phyloP scores from a whole-genome alignment of 2,113 vertebrate genomes.

The Gila orcuttii region DNA sequence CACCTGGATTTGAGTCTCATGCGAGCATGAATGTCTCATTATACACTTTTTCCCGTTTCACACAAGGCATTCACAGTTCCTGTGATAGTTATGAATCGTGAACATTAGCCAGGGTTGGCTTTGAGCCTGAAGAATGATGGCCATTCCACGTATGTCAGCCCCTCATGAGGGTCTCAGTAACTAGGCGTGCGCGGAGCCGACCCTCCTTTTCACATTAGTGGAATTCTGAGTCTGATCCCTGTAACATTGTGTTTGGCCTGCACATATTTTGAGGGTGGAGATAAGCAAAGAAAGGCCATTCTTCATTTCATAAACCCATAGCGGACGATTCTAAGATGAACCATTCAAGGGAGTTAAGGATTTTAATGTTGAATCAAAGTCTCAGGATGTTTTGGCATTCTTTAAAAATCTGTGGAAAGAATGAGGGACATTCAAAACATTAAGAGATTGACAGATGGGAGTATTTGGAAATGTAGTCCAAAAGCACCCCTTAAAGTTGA shows the following conservation, averaged over 20 bases:
- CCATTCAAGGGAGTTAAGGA: neutral
- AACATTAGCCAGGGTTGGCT: neutral
- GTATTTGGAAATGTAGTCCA: neutral
- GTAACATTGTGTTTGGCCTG: conserved; percentile 30
- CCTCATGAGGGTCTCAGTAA: conserved; percentile 18
- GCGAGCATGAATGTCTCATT: conserved; percentile 13
- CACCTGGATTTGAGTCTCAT: conserved; percentile 19
- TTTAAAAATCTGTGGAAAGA: neutral
- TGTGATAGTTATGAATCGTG: neutral
- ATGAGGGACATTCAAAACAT: neutral
- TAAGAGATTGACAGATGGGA: conserved; percentile 16
- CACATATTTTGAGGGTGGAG: conserved; percentile 31
- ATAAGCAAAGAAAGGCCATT: conserved; percentile 24
- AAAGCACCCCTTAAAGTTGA: neutral
- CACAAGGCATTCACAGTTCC: neutral
- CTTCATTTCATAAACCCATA: conserved; percentile 3
- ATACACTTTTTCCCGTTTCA: neutral
- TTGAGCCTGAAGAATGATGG: conserved; percentile 25
- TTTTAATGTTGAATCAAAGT: conserved; percentile 17
- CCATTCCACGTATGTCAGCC: conserved; percentile 36
- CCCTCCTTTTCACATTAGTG: conserved; percentile 55
- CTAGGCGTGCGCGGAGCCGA: conserved; percentile 16
- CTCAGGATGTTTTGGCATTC: neutral
- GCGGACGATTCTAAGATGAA: neutral
- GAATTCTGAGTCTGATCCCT: conserved; percentile 48